A percentile compares a stretch with the other conserved stretches of the same genome.
phyloP scores from a whole-genome alignment of 2,113 vertebrate genomes.

The Aptenodytes forsteri region DNA sequence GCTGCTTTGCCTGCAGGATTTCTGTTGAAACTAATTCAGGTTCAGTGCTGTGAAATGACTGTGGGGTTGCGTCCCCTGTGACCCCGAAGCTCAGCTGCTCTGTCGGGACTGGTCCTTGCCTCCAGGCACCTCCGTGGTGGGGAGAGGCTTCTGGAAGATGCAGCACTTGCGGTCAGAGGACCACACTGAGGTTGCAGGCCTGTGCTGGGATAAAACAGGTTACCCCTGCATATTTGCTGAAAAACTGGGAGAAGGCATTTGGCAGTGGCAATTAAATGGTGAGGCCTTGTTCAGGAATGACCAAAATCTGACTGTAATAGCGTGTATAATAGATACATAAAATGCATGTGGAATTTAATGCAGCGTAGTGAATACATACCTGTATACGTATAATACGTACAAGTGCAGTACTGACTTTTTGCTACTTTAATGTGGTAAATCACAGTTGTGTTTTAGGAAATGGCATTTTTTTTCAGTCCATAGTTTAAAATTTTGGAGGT shows the following conservation, averaged over 20 bases:
- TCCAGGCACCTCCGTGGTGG: accelerated
- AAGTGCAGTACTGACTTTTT: conserved; percentile 45
- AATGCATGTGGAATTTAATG: conserved; percentile 60
- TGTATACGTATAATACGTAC: conserved; percentile 27
- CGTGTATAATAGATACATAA: conserved; percentile 62
- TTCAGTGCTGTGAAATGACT: neutral
- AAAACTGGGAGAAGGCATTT: conserved; percentile 5
- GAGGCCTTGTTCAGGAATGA: conserved; percentile 69
- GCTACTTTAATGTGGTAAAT: conserved; percentile 52
- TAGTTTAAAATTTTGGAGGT: neutral
- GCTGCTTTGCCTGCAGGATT: neutral
- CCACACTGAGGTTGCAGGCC: neutral
- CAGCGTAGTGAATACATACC: conserved; percentile 47
- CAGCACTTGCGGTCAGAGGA: neutral
- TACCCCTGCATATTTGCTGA: conserved; percentile 11
- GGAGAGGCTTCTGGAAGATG: neutral
- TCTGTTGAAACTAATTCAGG: neutral
- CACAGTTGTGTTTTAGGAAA: conserved; percentile 46
- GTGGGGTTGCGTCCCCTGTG: neutral
- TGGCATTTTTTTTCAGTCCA: neutral
- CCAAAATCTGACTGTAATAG: conserved; percentile 52
- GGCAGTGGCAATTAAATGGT: conserved; percentile 23
- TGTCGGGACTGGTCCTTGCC: neutral
- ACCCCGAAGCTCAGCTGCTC: neutral
- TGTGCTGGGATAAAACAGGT: neutral